phyloP scores from a whole-genome alignment of 2,797 vertebrate species.

The Spinus pinus region DNA sequence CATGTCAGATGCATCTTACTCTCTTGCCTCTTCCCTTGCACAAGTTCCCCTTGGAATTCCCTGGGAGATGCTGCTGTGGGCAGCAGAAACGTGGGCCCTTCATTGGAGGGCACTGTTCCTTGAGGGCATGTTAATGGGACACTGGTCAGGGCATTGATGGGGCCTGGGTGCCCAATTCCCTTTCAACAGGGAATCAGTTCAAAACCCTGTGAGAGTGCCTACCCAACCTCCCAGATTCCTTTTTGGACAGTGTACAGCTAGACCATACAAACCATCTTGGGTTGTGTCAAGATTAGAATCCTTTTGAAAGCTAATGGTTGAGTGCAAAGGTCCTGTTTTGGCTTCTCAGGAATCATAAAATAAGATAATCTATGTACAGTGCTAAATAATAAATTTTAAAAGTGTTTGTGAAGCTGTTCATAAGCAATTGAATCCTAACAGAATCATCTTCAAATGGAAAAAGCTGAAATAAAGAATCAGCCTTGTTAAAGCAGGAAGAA shows the following conservation, averaged over 20 bases:
- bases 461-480: neutral
- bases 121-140: rapidly evolving
- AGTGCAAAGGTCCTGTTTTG: neutral
- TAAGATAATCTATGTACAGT: neutral
- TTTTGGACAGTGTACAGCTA: neutral
- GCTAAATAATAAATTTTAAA: neutral
- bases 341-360: neutral
- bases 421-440: neutral
- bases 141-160: neutral
- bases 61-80: neutral
- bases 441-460: neutral
- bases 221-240: neutral
- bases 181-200: neutral
- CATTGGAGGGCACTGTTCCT: rapidly evolving
- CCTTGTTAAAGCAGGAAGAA: neutral
- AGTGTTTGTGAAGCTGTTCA: neutral
- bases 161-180: neutral
- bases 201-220: neutral
- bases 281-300: neutral
- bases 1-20: neutral
- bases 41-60: neutral
- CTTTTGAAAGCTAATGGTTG: neutral
- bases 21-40: neutral
- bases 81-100: neutral
- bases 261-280: neutral